Conservation (phyloP, 2,113 vertebrate genomes). For the Bolborhynchus lineola region DNA sequence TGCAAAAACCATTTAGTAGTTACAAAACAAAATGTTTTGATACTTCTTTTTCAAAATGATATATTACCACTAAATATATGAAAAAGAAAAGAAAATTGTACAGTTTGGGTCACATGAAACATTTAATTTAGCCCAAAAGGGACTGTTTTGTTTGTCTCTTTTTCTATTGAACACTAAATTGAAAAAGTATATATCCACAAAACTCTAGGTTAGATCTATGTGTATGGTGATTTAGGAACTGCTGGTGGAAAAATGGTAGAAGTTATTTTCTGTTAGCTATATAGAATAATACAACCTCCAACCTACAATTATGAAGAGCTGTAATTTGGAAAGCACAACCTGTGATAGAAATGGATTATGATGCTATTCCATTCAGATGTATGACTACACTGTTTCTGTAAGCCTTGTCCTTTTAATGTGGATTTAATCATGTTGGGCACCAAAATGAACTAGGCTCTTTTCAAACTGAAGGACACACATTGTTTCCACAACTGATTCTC, state of each 20-base stretch:
- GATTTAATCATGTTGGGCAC: not conserved
- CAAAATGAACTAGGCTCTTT: not conserved
- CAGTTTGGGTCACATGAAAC: not conserved
- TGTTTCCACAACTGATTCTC: not conserved
- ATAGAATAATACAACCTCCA: constrained; percentile 20
- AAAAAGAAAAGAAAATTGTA: not conserved
- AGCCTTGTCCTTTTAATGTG: not conserved
- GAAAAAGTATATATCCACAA: not conserved
- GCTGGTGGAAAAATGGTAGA: not conserved
- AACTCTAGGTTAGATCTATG: not conserved
- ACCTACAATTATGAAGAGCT: not conserved
- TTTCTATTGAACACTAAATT: not conserved
- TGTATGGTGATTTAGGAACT: constrained; percentile 18
- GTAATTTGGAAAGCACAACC: constrained; percentile 23
- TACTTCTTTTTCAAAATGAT: not conserved
- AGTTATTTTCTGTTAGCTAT: constrained; percentile 10
- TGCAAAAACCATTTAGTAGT: not conserved
- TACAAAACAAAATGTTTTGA: not conserved
- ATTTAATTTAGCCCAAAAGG: not conserved
- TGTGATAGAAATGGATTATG: not conserved
- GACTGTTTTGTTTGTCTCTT: not conserved
- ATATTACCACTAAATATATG: not conserved
- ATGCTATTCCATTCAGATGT: not conserved
- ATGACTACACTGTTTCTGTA: constrained; percentile 9
- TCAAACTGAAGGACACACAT: not conserved